Evolutionary conservation across 2,113 vertebrate genomes (phyloP).

Genomic region (Danionella cerebrum): DNA sequence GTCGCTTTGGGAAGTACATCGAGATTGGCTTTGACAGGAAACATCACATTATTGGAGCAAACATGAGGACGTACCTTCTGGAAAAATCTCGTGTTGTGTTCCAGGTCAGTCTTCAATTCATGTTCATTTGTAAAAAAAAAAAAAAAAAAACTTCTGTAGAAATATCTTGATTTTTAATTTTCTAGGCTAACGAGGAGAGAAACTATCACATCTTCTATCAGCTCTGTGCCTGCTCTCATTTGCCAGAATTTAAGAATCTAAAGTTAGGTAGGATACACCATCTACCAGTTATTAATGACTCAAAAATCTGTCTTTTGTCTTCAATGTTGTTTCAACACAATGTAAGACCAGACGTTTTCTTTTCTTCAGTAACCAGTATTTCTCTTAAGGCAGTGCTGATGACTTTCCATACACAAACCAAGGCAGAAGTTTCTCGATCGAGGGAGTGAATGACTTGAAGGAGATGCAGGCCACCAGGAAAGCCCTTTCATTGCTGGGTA

Average conservation of each 20-base stretch:
- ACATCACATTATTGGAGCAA: conserved; percentile 83
- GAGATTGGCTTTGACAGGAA: conserved; percentile 91
- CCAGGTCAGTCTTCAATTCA: conserved; percentile 71
- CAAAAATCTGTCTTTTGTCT: too few relatives aligned
- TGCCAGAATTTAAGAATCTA: conserved; percentile 84
- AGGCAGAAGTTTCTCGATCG: conserved; percentile 79
- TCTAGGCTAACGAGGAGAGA: conserved; percentile 85
- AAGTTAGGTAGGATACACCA: conserved; percentile 71
- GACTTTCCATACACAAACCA: conserved; percentile 85
- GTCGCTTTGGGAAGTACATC: conserved; percentile 97
- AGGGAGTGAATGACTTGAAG: conserved; percentile 81
- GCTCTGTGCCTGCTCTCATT: conserved; percentile 84
- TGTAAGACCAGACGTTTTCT: too few relatives aligned
- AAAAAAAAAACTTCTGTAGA: background rate
- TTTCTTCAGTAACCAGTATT: conserved; percentile 3
- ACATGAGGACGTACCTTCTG: conserved; percentile 95
- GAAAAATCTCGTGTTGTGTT: conserved; percentile 97
- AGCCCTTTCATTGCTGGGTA: conserved; percentile 85
- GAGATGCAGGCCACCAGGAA: conserved; percentile 81
- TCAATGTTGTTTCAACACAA: too few relatives aligned
- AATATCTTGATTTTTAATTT: conserved; percentile 3
- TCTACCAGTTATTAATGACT: too few relatives aligned
- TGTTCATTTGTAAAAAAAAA: too few relatives aligned
- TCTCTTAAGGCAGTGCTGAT: conserved; percentile 68
- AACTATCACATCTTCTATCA: conserved; percentile 99